These are phyloP conservation scores for Salmo trutta DNA, from an alignment of 2,797 vertebrate genomes.

Conservation along the genomic window DNA sequence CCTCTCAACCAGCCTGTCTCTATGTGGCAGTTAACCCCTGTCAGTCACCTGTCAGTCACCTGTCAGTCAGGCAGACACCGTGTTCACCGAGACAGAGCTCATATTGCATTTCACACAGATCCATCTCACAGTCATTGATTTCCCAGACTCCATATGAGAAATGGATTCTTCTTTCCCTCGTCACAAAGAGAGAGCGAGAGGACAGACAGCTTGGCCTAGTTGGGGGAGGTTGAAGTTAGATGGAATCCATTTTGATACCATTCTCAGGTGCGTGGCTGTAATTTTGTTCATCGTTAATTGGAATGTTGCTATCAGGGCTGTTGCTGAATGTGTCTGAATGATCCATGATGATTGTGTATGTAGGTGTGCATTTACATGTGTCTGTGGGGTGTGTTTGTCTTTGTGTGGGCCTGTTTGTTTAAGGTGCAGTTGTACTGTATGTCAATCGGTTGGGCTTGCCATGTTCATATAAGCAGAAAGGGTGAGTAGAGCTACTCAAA, in stretches of 20 bases:
- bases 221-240: slow-evolving; percentile 15
- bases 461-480: no score
- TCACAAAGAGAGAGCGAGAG: slow-evolving; percentile 27
- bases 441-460: no score
- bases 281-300: slow-evolving; percentile 41
- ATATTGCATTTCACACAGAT: slow-evolving; percentile 66
- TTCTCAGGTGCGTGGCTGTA: slow-evolving; percentile 3
- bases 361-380: neutral
- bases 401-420: neutral
- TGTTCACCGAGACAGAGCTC: slow-evolving; percentile 43
- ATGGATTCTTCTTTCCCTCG: slow-evolving; percentile 52
- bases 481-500: neutral
- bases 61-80: slow-evolving; percentile 40
- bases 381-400: neutral
- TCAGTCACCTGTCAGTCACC: slow-evolving; percentile 43
- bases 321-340: neutral
- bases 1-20: slow-evolving; percentile 23
- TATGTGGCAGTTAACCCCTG: slow-evolving; percentile 52
- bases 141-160: slow-evolving; percentile 54
- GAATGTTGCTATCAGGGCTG: slow-evolving; percentile 23
- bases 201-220: neutral
- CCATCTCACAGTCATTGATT: slow-evolving; percentile 61
- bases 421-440: neutral
- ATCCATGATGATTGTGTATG: neutral
- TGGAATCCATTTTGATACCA: slow-evolving; percentile 39